These are phyloP conservation scores for Sepiola atlantica DNA, from an alignment of 2,888 invertebrate species.

Conservation along the genomic window DNA sequence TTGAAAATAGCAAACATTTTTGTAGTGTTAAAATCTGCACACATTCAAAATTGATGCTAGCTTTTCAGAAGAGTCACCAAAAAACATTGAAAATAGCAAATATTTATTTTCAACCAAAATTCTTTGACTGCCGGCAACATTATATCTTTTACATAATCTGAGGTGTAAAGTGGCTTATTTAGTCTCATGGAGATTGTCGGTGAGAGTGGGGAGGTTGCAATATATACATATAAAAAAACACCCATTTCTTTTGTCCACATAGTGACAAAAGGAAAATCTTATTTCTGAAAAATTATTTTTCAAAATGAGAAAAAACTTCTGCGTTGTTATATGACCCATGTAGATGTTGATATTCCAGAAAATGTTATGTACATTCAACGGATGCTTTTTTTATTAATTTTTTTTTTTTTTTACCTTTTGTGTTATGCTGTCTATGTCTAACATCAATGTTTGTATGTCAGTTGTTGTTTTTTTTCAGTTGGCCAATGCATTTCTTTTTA, in stretches of 20 bases:
- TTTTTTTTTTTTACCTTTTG: not conserved
- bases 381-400: not conserved
- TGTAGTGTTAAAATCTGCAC: slow-evolving; percentile 1
- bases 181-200: not conserved
- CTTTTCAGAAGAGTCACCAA: not conserved
- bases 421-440: not conserved
- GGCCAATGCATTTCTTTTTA: not conserved
- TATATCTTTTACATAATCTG: not conserved
- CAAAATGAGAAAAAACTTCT: not conserved
- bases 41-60: not conserved
- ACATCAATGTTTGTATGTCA: not conserved
- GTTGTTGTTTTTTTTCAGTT: not conserved
- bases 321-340: not conserved
- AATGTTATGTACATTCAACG: not conserved
- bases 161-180: not conserved
- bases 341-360: not conserved
- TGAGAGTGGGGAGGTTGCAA: not conserved
- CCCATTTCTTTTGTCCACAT: not conserved
- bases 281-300: not conserved
- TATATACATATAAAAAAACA: not conserved
- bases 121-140: not conserved
- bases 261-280: not conserved
- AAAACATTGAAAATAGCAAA: not conserved
- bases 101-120: not conserved
- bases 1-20: not conserved